Evolutionary conservation across 2,797 vertebrate species (phyloP).

Genomic region (Podarcis siculus): DNA sequence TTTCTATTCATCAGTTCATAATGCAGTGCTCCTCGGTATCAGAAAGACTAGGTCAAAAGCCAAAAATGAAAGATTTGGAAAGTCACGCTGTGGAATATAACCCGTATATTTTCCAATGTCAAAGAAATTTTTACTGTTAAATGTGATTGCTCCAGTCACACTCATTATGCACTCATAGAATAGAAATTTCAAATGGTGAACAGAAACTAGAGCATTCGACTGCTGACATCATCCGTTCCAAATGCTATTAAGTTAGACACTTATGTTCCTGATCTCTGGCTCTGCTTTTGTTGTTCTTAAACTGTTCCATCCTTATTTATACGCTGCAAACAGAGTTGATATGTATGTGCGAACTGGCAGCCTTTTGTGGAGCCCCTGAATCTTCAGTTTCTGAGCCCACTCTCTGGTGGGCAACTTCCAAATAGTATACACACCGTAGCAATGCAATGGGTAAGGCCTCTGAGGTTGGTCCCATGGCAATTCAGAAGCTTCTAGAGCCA

Average conservation of each 20-base stretch:
- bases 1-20: constrained; percentile 52
- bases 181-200: constrained; percentile 35
- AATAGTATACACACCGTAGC: not conserved
- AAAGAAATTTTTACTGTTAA: constrained; percentile 52
- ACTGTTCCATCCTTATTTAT: constrained; percentile 24
- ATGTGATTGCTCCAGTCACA: constrained; percentile 53
- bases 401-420: too few relatives aligned
- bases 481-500: not conserved
- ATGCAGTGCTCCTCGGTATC: constrained; percentile 22
- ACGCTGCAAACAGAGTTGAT: constrained; percentile 39
- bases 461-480: not conserved
- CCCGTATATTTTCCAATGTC: constrained; percentile 49
- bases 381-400: not conserved
- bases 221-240: constrained; percentile 30
- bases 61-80: constrained; percentile 54
- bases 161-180: constrained; percentile 53
- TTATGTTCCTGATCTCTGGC: constrained; percentile 25
- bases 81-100: constrained; percentile 43
- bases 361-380: constrained; percentile 1
- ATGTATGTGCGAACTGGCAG: constrained; percentile 29
- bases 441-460: not conserved
- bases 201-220: not conserved
- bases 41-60: constrained; percentile 59
- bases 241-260: constrained; percentile 30
- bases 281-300: constrained; percentile 7